Conservation (phyloP, 1,140 invertebrate genomes). For the Brachionus paranguensis region DNA sequence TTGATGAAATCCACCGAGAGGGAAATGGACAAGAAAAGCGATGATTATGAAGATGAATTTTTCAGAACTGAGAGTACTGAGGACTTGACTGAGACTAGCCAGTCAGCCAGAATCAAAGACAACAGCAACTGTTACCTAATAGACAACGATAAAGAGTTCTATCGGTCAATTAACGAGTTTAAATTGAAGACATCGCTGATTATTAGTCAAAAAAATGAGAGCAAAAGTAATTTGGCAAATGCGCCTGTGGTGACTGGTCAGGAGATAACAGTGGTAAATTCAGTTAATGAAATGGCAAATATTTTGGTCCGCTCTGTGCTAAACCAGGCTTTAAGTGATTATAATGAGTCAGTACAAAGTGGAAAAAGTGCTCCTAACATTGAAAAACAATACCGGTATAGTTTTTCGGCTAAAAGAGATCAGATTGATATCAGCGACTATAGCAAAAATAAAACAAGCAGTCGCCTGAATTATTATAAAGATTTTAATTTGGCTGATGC, state of each 20-base stretch:
- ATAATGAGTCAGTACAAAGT: not conserved
- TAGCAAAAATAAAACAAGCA: not conserved
- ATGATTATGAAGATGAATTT: not conserved
- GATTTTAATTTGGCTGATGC: not conserved
- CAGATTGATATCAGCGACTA: not conserved
- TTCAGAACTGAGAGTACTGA: not conserved
- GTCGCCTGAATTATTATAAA: not conserved
- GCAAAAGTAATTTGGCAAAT: not conserved
- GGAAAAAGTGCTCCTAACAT: not conserved
- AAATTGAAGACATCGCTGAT: not conserved
- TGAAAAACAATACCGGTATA: slow-evolving; percentile 1
- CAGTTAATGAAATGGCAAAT: slow-evolving; percentile 28
- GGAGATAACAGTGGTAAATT: not conserved
- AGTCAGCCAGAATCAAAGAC: not conserved
- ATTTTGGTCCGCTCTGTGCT: slow-evolving; percentile 4
- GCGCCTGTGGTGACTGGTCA: not conserved
- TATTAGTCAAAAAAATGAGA: not conserved
- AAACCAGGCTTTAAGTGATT: slow-evolving; percentile 3
- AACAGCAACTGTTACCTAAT: not conserved
- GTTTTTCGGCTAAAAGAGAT: not conserved
- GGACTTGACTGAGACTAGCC: not conserved
- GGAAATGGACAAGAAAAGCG: not conserved
- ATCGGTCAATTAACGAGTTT: not conserved
- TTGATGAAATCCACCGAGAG: not conserved
- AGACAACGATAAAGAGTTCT: slow-evolving; percentile 7